Conservation (phyloP, 2,113 vertebrate genomes). For the Pterocles burchelli region DNA sequence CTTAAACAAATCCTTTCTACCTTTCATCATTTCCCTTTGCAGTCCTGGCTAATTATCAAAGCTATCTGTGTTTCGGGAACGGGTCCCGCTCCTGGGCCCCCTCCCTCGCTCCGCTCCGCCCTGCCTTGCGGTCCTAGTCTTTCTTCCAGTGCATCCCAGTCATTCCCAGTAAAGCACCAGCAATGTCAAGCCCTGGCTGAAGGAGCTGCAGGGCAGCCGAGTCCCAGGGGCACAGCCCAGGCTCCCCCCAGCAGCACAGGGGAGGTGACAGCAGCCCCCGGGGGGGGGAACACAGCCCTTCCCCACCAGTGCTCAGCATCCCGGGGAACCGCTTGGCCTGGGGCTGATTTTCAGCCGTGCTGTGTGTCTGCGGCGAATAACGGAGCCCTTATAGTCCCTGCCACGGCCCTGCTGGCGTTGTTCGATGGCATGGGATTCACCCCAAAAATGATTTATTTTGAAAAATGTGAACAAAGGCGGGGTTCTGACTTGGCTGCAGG, state of each 20-base stretch:
- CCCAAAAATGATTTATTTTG: constrained; percentile 30
- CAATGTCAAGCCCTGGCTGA: neutral
- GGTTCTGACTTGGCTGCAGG: constrained; percentile 9
- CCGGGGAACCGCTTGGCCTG: neutral
- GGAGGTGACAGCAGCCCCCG: neutral
- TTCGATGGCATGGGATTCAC: neutral
- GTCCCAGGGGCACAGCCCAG: too few species aligned
- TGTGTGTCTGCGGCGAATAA: neutral
- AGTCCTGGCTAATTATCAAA: constrained; percentile 68
- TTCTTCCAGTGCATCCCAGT: neutral
- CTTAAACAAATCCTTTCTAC: constrained; percentile 66
- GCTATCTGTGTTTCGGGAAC: constrained; percentile 4
- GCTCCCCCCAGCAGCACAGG: neutral
- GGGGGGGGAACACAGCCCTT: neutral
- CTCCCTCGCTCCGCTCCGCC: neutral
- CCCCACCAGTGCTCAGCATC: accelerated
- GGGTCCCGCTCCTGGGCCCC: neutral
- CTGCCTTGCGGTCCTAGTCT: neutral
- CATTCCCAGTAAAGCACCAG: neutral
- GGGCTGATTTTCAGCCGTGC: accelerated
- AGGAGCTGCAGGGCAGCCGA: neutral
- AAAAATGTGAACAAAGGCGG: neutral
- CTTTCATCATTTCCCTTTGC: constrained; percentile 66
- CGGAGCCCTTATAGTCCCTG: neutral
- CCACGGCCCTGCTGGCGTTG: neutral